Percentiles rank a stretch among this genome's conserved stretches.
Evolutionary conservation across 2,113 vertebrate genomes (phyloP).

Genomic region (Aspiorhynchus laticeps): DNA sequence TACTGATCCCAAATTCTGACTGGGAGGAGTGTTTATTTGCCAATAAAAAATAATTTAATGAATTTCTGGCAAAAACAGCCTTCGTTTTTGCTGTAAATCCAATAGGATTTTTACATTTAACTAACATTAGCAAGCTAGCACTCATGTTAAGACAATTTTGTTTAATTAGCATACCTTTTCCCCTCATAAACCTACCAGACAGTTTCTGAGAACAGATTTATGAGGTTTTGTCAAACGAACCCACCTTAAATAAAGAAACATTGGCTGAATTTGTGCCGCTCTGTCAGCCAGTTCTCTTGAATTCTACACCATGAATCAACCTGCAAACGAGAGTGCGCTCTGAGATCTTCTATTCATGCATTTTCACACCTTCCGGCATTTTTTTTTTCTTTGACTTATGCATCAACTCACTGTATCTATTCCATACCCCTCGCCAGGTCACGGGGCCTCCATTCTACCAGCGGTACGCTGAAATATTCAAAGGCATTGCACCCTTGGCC

Average conservation of each 20-base stretch:
- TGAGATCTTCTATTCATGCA: constrained; percentile 61
- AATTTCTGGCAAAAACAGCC: too few species aligned
- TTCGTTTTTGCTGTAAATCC: too few species aligned
- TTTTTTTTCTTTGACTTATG: constrained; percentile 68
- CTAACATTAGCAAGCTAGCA: too few species aligned
- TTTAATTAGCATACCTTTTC: background rate
- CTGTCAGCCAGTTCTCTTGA: constrained; percentile 30
- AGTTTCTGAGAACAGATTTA: background rate
- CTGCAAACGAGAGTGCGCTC: constrained; percentile 43
- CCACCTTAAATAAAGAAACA: background rate
- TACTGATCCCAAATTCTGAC: too few species aligned
- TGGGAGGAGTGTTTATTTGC: too few species aligned
- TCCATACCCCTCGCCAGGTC: constrained; percentile 72
- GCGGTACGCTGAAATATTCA: constrained; percentile 80
- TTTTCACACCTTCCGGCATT: constrained; percentile 69
- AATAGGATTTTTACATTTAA: too few species aligned
- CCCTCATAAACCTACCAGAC: background rate
- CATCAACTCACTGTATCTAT: constrained; percentile 74
- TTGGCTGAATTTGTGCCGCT: background rate
- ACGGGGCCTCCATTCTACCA: constrained; percentile 72
- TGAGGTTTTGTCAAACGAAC: background rate
- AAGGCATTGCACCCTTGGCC: constrained; percentile 68
- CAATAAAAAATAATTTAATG: too few species aligned
- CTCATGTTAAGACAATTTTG: too few species aligned
- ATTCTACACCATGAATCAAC: constrained; percentile 36